Percentiles rank a stretch among this genome's conserved stretches.
These are phyloP conservation scores for Drosophila jambulina DNA, from an alignment of 1,140 invertebrate genomes.

Conservation along the genomic window DNA sequence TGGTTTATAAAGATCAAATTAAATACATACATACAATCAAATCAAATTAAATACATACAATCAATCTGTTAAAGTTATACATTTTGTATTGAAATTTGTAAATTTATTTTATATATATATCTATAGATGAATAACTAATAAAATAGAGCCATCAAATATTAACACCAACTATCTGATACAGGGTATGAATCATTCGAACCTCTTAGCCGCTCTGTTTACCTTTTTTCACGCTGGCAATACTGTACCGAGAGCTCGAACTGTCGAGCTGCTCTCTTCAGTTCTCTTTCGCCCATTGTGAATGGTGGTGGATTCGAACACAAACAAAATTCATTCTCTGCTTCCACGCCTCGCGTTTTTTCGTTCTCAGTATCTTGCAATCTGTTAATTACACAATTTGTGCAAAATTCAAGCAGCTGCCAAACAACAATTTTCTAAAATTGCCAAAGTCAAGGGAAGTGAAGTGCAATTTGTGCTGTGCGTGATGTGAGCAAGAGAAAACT, in stretches of 20 bases:
- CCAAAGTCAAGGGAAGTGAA: conserved; percentile 51
- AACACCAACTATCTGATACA: not conserved
- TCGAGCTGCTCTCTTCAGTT: conserved; percentile 1
- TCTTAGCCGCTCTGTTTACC: not conserved
- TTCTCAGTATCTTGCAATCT: conserved; percentile 71
- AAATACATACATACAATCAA: too few relatives aligned
- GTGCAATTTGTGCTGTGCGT: conserved; percentile 25
- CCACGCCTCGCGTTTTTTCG: conserved; percentile 36
- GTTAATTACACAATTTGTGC: conserved; percentile 80
- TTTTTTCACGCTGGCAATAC: conserved; percentile 58
- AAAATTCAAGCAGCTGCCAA: conserved; percentile 47
- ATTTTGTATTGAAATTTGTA: too few relatives aligned
- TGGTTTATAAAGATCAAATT: not conserved
- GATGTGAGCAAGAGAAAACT: conserved; percentile 11
- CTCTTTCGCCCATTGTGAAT: conserved; percentile 25
- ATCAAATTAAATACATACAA: too few relatives aligned
- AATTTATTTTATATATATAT: too few relatives aligned
- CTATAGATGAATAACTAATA: not conserved
- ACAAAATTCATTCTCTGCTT: conserved; percentile 59
- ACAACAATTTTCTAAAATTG: conserved; percentile 44
- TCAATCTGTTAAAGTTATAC: too few relatives aligned
- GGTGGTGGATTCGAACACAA: conserved; percentile 73
- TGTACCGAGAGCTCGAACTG: conserved; percentile 7
- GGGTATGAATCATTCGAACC: not conserved
- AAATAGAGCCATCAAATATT: not conserved